Conservation (phyloP, 2,113 vertebrate species). For the Stigmatopora nigra region DNA sequence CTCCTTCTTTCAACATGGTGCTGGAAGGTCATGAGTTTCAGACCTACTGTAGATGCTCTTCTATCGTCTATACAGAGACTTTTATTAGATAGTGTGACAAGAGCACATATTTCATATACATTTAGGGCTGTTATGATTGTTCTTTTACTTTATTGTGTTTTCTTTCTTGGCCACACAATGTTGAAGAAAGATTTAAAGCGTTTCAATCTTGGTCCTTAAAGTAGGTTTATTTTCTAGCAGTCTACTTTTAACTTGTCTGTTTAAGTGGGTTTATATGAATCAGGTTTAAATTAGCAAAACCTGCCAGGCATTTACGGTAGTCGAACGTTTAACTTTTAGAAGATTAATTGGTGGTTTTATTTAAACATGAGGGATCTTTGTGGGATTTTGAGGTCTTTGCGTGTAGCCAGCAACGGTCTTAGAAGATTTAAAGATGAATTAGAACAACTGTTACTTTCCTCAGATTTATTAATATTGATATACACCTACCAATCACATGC, state of each 20-base stretch:
- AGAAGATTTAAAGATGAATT: not conserved
- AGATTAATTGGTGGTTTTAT: too few species aligned
- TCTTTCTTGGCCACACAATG: not conserved
- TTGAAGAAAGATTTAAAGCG: too few species aligned
- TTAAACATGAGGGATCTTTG: not conserved
- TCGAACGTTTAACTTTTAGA: not conserved
- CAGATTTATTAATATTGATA: too few species aligned
- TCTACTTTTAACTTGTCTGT: too few species aligned
- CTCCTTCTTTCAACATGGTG: not conserved
- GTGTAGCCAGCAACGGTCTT: not conserved
- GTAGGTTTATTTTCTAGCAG: too few species aligned
- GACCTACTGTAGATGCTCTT: slow-evolving; percentile 9
- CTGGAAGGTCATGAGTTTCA: not conserved
- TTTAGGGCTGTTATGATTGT: slow-evolving; percentile 4
- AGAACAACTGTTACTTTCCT: not conserved
- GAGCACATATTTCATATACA: not conserved
- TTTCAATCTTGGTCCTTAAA: not conserved
- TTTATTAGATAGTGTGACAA: not conserved
- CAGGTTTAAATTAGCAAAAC: too few species aligned
- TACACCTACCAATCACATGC: too few species aligned
- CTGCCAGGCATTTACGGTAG: not conserved
- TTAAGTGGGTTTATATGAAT: too few species aligned
- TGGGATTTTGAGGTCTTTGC: not conserved
- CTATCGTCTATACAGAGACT: not conserved
- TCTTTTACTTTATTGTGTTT: not conserved